Evolutionary conservation across 2,797 vertebrate genomes (phyloP).

Genomic region (Emys orbicularis): DNA sequence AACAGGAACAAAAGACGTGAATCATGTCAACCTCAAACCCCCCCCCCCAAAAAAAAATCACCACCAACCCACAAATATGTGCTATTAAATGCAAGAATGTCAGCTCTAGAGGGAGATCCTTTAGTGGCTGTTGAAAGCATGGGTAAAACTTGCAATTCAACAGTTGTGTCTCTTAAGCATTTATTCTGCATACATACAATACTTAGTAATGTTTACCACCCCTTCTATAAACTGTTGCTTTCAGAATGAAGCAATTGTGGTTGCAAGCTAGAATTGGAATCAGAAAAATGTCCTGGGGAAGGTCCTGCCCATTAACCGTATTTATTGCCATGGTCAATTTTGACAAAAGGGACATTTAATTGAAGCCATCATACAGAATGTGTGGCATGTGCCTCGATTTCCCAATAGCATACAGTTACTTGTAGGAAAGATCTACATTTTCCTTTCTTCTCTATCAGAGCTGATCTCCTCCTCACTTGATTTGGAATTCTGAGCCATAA

Average conservation of each 20-base stretch:
- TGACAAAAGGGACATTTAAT: not conserved
- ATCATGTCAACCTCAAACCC: not conserved
- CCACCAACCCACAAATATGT: too few species aligned
- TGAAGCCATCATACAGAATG: not conserved
- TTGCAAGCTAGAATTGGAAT: not conserved
- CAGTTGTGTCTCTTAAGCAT: not conserved
- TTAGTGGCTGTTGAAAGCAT: not conserved
- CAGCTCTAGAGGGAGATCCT: not conserved
- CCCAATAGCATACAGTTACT: not conserved
- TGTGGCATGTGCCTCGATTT: not conserved
- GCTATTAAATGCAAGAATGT: not conserved
- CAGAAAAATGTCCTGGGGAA: not conserved
- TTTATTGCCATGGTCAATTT: not conserved
- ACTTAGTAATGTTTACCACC: not conserved
- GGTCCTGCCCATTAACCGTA: not conserved
- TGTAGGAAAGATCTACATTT: not conserved
- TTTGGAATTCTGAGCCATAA: slow-evolving; percentile 70
- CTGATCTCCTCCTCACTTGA: slow-evolving; percentile 61
- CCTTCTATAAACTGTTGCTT: not conserved
- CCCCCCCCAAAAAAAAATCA: too few species aligned
- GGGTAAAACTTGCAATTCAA: accelerated
- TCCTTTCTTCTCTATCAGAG: slow-evolving; percentile 21
- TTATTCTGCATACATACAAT: not conserved
- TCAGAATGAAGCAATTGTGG: not conserved
- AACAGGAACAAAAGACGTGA: not conserved